These are phyloP conservation scores for Camarhynchus parvulus DNA, from an alignment of 2,113 vertebrate genomes.

Conservation along the genomic window DNA sequence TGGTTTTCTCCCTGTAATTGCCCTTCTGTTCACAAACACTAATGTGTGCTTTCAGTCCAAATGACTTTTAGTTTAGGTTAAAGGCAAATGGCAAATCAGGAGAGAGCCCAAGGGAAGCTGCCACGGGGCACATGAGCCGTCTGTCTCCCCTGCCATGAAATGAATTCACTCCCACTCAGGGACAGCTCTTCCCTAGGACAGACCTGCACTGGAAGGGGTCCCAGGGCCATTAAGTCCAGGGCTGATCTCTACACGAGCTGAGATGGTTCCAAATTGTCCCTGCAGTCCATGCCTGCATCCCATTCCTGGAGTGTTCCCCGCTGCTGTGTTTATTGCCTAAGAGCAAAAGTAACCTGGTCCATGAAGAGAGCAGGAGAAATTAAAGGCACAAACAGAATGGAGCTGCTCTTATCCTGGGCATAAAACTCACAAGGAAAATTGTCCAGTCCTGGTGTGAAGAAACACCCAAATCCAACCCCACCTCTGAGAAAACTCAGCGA, in stretches of 20 bases:
- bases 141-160: background rate
- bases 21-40: constrained; percentile 15
- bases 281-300: background rate
- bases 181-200: background rate
- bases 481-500: background rate
- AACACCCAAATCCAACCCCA: background rate
- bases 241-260: rapidly evolving
- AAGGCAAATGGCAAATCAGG: constrained; percentile 2
- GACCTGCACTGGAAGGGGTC: background rate
- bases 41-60: background rate
- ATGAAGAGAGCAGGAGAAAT: background rate
- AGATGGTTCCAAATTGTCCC: background rate
- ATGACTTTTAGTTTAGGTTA: background rate
- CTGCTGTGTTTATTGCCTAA: rapidly evolving
- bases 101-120: background rate
- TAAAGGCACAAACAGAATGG: rapidly evolving
- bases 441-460: rapidly evolving
- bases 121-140: background rate
- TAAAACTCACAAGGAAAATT: background rate
- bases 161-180: background rate
- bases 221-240: background rate
- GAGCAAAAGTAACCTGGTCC: rapidly evolving
- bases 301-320: background rate
- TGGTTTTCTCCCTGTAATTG: background rate
- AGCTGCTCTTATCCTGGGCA: rapidly evolving